Evolutionary conservation across 1,140 invertebrate species (phyloP), one percentile per base, ranked within the genome.

Genomic region (Temnothorax longispinosus): DNA sequence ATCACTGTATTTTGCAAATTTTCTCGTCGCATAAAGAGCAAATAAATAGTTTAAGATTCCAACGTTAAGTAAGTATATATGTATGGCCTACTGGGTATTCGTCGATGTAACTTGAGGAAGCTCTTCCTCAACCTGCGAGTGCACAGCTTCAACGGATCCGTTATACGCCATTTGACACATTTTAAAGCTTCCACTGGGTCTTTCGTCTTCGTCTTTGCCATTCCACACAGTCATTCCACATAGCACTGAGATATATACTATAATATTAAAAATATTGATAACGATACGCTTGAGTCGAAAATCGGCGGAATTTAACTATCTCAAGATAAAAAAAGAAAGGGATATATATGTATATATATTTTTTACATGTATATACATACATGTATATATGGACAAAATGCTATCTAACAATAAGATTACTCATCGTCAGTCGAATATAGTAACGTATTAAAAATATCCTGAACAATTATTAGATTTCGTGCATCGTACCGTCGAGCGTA

Each of bases 401-500:
- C 10, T 21, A 44, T 27, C 27, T 27, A 27, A 27, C 27, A 27
- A 27, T n/a, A 41, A 67, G 35, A 44, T 41, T 41, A 21, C 11
- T 67, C n/a, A 27, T 27, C 27, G 27, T 27, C 27, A 27, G 7
- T n/a, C 18, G 18, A 35, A 18, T n/a, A n/a, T 1, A 21, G 6
- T 6, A 44, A 41, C 0, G 64, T 69, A 15, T 69, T 50, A 21
- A 13, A 69, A 50, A 50, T 35, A 41, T 41, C 32, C 13, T 15
- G 7, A 69, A 2, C 6, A 69, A 27, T 38, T 15, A 7, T 27
- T 6, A 47, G 10, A 47, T 47, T 18, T 21, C 8, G 32, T 75
- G 6, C 10, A 41, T 35, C 50, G 10, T 27, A 50, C 21, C 92
- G 92, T 92, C 92, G 91, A 87, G 87, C 18, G 52, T 87, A 92